A percentile compares a stretch with the other conserved stretches of the same genome.
Evolutionary conservation across 2,113 vertebrate genomes (phyloP).

Genomic region (Fukomys damarensis): DNA sequence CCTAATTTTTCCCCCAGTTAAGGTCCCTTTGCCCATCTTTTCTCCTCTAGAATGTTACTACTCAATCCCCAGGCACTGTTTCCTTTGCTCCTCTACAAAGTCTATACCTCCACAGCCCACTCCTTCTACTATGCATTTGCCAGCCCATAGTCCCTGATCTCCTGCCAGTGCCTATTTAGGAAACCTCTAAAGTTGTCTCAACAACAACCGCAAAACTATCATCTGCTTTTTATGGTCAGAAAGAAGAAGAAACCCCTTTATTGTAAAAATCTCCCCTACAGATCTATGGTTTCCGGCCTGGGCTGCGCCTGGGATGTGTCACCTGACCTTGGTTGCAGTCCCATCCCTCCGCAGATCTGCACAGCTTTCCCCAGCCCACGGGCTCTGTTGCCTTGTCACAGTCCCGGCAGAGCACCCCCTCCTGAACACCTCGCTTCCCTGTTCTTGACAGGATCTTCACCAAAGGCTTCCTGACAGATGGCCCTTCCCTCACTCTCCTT

Average conservation of each 20-base stretch:
- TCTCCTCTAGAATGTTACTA: neutral
- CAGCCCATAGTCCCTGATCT: neutral
- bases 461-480: neutral
- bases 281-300: neutral
- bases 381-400: neutral
- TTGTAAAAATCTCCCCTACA: neutral
- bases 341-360: neutral
- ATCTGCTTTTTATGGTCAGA: neutral
- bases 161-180: neutral
- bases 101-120: too few species aligned
- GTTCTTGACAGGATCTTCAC: neutral
- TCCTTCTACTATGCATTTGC: neutral
- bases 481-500: neutral
- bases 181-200: neutral
- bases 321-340: too few species aligned
- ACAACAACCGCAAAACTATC: neutral
- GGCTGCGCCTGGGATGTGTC: neutral
- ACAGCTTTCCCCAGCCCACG: neutral
- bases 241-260: neutral
- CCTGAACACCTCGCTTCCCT: neutral
- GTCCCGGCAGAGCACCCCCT: neutral
- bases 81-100: neutral
- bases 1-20: neutral
- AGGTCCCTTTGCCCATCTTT: neutral
- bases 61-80: neutral